Conservation (phyloP, 2,113 vertebrate genomes). For the Corythornis madagascariensis region DNA sequence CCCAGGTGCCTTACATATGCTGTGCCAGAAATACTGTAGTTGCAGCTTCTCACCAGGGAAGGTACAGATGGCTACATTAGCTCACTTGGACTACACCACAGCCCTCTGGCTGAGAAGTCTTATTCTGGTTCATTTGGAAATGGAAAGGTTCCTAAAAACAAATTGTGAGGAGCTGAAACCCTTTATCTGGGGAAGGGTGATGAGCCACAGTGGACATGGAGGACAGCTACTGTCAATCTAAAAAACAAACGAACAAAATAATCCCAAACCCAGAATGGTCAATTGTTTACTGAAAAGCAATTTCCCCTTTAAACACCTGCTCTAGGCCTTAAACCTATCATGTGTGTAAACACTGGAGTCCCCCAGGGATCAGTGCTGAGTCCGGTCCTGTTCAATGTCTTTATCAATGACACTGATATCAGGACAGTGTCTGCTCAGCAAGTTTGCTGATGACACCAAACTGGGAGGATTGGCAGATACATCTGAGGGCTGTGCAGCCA, state of each 20-base stretch:
- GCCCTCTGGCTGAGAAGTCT: not conserved
- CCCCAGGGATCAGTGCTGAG: too few relatives aligned
- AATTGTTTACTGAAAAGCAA: not conserved
- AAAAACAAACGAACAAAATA: not conserved
- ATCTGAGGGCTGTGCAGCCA: too few relatives aligned
- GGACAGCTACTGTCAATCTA: not conserved
- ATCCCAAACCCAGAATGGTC: not conserved
- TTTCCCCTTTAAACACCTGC: not conserved
- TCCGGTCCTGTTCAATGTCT: too few relatives aligned
- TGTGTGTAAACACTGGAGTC: too few relatives aligned
- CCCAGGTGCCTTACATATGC: fast-evolving
- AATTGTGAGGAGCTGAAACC: not conserved
- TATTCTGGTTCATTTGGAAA: not conserved
- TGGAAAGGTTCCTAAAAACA: not conserved
- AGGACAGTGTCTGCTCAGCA: too few relatives aligned
- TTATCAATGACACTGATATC: too few relatives aligned
- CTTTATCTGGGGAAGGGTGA: not conserved
- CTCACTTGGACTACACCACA: not conserved
- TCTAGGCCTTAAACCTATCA: not conserved
- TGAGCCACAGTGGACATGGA: not conserved
- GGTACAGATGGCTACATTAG: not conserved
- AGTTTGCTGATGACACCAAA: too few relatives aligned
- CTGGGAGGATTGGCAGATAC: too few relatives aligned
- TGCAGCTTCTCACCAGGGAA: not conserved
- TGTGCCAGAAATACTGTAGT: not conserved